Conservation (phyloP, 37 sponge, comb jelly and placozoan genomes). For the Eunapius fragilis region DNA sequence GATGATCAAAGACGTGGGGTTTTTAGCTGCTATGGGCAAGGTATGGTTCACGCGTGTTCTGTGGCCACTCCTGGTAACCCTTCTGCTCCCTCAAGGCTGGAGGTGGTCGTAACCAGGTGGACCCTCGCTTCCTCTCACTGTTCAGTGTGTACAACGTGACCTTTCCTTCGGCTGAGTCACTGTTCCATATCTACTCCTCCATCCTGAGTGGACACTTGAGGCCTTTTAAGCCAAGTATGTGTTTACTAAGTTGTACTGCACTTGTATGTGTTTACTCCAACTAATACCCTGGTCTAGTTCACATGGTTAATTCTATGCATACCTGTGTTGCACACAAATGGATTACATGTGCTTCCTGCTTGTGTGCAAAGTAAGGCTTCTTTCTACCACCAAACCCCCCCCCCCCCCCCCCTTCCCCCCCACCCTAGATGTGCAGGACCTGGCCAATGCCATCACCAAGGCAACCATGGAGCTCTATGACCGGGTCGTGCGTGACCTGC, state of each 20-base stretch:
- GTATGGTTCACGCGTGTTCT: constrained; percentile 18
- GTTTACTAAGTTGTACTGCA: neutral
- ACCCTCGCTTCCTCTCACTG: constrained; percentile 94
- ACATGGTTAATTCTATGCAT: too few species aligned
- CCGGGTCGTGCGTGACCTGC: constrained; percentile 87
- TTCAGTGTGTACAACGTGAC: constrained; percentile 96
- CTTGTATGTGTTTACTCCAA: neutral
- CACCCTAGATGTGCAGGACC: constrained; percentile 45
- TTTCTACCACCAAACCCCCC: too few species aligned
- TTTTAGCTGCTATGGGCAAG: constrained; percentile 99
- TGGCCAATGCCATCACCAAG: constrained; percentile 74
- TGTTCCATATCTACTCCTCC: constrained; percentile 91
- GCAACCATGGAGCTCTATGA: constrained; percentile 94
- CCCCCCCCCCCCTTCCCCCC: neutral
- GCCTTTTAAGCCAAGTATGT: constrained; percentile 83
- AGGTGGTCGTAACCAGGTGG: constrained; percentile 97
- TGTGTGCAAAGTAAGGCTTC: too few species aligned
- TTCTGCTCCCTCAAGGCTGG: constrained; percentile 71
- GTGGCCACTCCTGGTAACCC: neutral
- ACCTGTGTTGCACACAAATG: too few species aligned
- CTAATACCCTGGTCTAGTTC: too few species aligned
- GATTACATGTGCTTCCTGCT: too few species aligned
- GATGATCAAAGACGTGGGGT: constrained; percentile 89
- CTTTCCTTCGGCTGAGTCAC: constrained; percentile 91
- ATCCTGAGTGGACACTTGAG: constrained; percentile 90